phyloP scores from a whole-genome alignment of 2,797 vertebrate genomes.

The Podarcis lilfordi region DNA sequence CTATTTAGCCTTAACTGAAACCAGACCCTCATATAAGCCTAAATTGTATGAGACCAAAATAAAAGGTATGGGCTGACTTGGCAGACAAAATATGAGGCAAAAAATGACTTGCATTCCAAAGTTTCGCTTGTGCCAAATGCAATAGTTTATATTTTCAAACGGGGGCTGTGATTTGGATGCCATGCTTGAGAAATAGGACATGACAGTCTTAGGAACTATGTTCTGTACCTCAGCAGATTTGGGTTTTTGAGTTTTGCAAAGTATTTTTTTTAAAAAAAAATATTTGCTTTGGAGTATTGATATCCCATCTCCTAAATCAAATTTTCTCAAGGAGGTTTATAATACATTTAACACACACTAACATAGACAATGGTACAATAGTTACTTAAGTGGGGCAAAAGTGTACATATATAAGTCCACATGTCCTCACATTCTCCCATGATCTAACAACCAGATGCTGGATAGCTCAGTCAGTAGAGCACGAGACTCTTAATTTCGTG shows the following conservation, averaged over 20 bases:
- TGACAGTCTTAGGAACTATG: neutral
- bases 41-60: neutral
- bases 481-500: too few species aligned
- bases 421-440: too few species aligned
- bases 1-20: neutral
- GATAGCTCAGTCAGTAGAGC: too few species aligned
- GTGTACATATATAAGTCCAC: too few species aligned
- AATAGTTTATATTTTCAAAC: slow-evolving; percentile 23
- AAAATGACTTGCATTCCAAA: slow-evolving; percentile 1
- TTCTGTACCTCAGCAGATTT: neutral
- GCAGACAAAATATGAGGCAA: slow-evolving; percentile 25
- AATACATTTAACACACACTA: too few species aligned
- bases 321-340: too few species aligned
- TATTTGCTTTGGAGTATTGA: too few species aligned
- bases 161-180: slow-evolving; percentile 2
- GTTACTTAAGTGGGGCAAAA: too few species aligned
- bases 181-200: slow-evolving; percentile 5
- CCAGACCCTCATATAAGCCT: neutral
- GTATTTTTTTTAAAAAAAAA: too few species aligned
- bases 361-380: too few species aligned
- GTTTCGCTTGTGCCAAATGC: slow-evolving; percentile 23
- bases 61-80: neutral
- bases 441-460: too few species aligned
- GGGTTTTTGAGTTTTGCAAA: neutral
- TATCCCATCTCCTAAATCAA: too few species aligned